These are phyloP conservation scores for Halictus ligatus DNA, from an alignment of 2,888 invertebrate genomes.

Conservation along the genomic window DNA sequence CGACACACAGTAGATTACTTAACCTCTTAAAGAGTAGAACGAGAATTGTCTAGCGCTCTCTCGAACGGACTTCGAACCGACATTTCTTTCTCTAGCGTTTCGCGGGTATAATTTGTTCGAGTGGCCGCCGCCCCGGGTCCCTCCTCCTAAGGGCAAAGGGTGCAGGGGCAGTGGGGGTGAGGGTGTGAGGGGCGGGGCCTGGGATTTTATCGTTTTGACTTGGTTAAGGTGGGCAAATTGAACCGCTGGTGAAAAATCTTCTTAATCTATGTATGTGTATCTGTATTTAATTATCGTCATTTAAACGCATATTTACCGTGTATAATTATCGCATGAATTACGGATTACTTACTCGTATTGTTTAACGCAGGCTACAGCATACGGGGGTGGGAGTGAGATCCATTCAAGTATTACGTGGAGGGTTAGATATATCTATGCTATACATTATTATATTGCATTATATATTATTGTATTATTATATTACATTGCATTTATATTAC, in stretches of 20 bases:
- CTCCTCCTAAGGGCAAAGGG: neutral
- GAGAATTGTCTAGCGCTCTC: slow-evolving; percentile 32
- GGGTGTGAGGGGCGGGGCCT: slow-evolving; percentile 23
- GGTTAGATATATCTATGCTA: slow-evolving; percentile 41
- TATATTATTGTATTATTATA: slow-evolving; percentile 47
- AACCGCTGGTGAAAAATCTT: slow-evolving; percentile 4
- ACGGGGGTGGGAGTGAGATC: slow-evolving; percentile 22
- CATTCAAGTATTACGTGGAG: slow-evolving; percentile 53
- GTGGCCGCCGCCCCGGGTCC: neutral
- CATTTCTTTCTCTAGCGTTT: slow-evolving; percentile 45
- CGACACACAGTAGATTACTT: slow-evolving; percentile 49
- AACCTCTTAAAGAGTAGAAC: slow-evolving; percentile 65
- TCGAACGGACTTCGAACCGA: slow-evolving; percentile 25
- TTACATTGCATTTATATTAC: slow-evolving; percentile 44
- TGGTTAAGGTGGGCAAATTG: slow-evolving; percentile 24
- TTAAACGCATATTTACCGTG: slow-evolving; percentile 53
- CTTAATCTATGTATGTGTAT: slow-evolving; percentile 52
- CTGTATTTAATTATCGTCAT: slow-evolving; percentile 65
- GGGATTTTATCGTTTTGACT: slow-evolving; percentile 39
- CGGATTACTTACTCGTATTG: slow-evolving; percentile 62
- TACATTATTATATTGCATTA: slow-evolving; percentile 39
- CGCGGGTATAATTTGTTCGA: slow-evolving; percentile 46
- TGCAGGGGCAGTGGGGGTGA: too few relatives aligned
- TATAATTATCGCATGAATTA: slow-evolving; percentile 60
- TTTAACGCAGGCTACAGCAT: slow-evolving; percentile 53